Conservation (phyloP, 1,140 invertebrate genomes). For the Adoxophyes honmai region DNA sequence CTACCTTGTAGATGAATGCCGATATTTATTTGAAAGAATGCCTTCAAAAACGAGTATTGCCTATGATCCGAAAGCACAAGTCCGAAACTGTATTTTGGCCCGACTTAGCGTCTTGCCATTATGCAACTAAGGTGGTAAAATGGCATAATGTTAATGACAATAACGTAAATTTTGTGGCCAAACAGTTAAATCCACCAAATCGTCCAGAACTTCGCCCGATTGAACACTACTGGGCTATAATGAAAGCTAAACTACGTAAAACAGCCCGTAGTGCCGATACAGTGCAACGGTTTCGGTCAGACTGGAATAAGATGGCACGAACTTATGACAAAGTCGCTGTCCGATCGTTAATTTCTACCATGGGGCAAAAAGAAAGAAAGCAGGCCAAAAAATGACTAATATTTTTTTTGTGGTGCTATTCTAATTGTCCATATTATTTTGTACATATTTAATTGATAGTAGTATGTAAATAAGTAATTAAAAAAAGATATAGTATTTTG, state of each 20-base stretch:
- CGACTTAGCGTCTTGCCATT: conserved; percentile 1
- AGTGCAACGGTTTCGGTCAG: not conserved
- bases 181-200: not conserved
- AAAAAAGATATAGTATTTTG: too few relatives aligned
- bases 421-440: too few relatives aligned
- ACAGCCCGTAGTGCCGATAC: not conserved
- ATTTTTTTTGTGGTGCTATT: too few relatives aligned
- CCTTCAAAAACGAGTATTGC: not conserved
- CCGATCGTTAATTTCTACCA: not conserved
- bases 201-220: not conserved
- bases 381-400: too few relatives aligned
- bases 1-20: not conserved
- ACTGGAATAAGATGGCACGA: not conserved
- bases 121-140: not conserved
- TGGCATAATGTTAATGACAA: not conserved
- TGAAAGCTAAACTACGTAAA: not conserved
- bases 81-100: not conserved
- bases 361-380: not conserved
- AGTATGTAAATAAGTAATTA: too few relatives aligned
- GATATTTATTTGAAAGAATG: not conserved
- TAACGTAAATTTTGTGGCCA: not conserved
- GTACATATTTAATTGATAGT: too few relatives aligned
- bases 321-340: not conserved
- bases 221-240: not conserved
- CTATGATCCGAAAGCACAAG: not conserved